Percentiles rank a stretch among this genome's conserved stretches.
Evolutionary conservation across 2,888 invertebrate species (phyloP).

Genomic region (Lymantria dispar): DNA sequence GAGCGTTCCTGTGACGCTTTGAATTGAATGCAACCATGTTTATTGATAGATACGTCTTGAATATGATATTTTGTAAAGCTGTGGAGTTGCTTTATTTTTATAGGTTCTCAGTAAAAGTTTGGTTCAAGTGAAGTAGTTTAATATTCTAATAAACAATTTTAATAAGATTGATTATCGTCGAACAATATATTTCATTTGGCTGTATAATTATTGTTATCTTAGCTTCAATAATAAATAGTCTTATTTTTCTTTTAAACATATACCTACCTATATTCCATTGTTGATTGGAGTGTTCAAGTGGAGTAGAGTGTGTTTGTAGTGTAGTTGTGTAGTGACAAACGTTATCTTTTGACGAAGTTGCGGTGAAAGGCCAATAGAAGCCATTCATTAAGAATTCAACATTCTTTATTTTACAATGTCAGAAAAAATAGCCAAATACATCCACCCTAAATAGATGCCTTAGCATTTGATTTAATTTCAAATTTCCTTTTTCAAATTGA

Average conservation of each 20-base stretch:
- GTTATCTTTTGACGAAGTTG: too few relatives aligned
- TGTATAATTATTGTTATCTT: not conserved
- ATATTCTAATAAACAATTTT: not conserved
- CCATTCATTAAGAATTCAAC: too few relatives aligned
- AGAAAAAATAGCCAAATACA: too few relatives aligned
- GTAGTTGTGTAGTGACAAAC: too few relatives aligned
- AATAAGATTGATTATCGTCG: not conserved
- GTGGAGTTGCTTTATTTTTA: slow-evolving; percentile 30
- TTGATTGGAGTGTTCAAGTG: too few relatives aligned
- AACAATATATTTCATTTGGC: not conserved
- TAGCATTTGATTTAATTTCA: too few relatives aligned
- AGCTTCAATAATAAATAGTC: not conserved
- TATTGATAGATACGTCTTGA: slow-evolving; percentile 51
- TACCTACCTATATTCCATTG: too few relatives aligned
- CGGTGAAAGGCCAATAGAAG: too few relatives aligned
- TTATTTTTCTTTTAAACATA: not conserved
- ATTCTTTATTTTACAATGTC: too few relatives aligned
- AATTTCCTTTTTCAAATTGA: too few relatives aligned
- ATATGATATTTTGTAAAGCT: slow-evolving; percentile 52
- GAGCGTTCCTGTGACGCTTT: slow-evolving; percentile 54
- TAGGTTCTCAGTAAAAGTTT: slow-evolving; percentile 7
- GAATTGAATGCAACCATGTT: slow-evolving; percentile 62
- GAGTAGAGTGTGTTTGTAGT: too few relatives aligned
- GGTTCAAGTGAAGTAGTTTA: not conserved
- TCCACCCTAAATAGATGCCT: too few relatives aligned